Evolutionary conservation across 1,140 invertebrate species (phyloP), one percentile per base, ranked within the genome.

Genomic region (Drosophila equinoxialis): DNA sequence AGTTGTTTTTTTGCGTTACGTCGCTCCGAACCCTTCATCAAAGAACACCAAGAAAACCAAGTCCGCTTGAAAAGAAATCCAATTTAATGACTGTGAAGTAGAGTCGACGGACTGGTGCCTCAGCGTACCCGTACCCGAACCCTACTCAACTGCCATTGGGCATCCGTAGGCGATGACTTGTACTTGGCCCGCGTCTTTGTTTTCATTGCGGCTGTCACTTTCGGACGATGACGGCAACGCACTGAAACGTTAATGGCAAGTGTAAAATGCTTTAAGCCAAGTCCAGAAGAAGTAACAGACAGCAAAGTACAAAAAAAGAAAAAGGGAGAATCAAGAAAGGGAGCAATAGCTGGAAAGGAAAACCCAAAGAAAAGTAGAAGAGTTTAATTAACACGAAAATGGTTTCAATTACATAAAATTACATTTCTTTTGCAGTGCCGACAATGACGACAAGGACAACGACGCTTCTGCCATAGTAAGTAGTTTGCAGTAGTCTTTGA

Each of bases 321-420:
- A 61, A 60, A 11, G 35, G 55, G 51, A 67, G 42, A 55, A 48
- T 8, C 3, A 10, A 14, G 8, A 45, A 23, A 58, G 6, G 8
- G 14, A 57, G 60, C 35, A 51, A 68, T 54, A 30, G 41, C 58
- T 45, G 39, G 35, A 51, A 66, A 33, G 65, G 65, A 55, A 48
- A 67, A 74, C 48, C 58, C 54, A 67, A 62, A 45, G 57, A 58
- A 55, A 71, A 83, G 82, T 64, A 85, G 78, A 87, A 89, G 84
- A 89, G 84, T 89, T 89, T 89, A 89, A 89, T 89, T 89, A 89
- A 89, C 84, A 89, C 84, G 84, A 89, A 89, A 89, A 89, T 89
- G 84, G 84, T 89, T 89, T 89, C 84, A 89, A 89, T 89, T 89
- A 89, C 84, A 89, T 84, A 83, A 89, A 89, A 89, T 89, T 89